Evolutionary conservation across 2,113 vertebrate species (phyloP).

Genomic region (Chunga burmeisteri): DNA sequence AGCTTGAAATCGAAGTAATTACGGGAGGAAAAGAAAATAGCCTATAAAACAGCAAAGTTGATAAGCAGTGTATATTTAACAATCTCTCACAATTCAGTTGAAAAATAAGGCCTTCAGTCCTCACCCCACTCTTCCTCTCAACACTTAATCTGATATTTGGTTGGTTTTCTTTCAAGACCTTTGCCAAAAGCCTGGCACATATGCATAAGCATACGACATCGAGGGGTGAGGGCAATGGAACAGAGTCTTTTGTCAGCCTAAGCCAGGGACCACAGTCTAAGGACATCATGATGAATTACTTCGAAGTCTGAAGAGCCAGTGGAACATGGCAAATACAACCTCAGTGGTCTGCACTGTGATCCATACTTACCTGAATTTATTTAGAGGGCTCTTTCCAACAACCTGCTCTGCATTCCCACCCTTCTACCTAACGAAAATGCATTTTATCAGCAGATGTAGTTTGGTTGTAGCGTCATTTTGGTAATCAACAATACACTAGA

Average conservation of each 20-base stretch:
- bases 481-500: neutral
- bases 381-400: neutral
- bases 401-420: neutral
- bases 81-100: neutral
- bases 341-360: neutral
- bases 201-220: conserved; percentile 17
- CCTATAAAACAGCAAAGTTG: neutral
- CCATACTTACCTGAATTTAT: neutral
- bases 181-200: neutral
- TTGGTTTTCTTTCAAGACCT: neutral
- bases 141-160: neutral
- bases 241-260: neutral
- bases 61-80: neutral
- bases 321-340: neutral
- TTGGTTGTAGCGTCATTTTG: neutral
- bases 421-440: neutral
- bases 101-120: neutral
- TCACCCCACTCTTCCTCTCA: neutral
- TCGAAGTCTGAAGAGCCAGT: conserved; percentile 5
- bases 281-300: conserved; percentile 49
- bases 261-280: neutral
- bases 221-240: neutral
- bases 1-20: neutral
- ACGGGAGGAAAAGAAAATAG: neutral
- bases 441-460: neutral